Base-by-base conservation (phyloP, 2,797 vertebrate genomes). In the Paguma larvata region DNA sequence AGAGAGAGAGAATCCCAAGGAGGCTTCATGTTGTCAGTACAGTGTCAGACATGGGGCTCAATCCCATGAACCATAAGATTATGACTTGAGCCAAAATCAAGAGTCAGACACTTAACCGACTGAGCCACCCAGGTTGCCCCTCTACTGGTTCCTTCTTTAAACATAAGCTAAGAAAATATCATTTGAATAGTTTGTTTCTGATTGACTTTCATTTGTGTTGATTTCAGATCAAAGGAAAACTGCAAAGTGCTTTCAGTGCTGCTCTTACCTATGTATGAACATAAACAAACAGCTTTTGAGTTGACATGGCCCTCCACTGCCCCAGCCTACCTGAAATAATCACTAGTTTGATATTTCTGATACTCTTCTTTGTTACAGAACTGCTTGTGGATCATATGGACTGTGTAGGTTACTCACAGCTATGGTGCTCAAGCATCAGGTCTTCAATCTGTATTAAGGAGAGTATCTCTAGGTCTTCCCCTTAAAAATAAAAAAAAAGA, bases 301-400 rank as follows among this genome's bases (percentile, higher is more conserved):
- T 67, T 92, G 85, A 63, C 85, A 79, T 18, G 62, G 75, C 62
- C 73, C 32, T 86, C 34, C 27, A 88, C 7, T n/a, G n/a, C 56
- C 79, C 51, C 19, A 59, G 32, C 72, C 77, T 86, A 63, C 48
- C 85, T 30, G 38, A 95, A 91, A 62, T 92, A 96, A 96, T 92
- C 88, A 51, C 46, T n/a, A 30, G 93, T 97, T 97, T 96, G 88
- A 94, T 97, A 91, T 97, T 89, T 91, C 91, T 86, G 32, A 80
- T 86, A 77, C 67, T 86, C 46, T 32, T 48, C 23, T 91, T 82
- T 95, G 65, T 94, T 94, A 72, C 32, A 83, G 59, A 89, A 86
- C 53, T 95, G 25, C 85, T 88, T 89, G 48, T 68, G 32, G 95
- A 82, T 85, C 84, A 86, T 82, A 90, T 44, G 73, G 23, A 41